A percentile compares a stretch with the other conserved stretches of the same genome.
These are phyloP conservation scores for Daubentonia madagascariensis DNA, from an alignment of 2,113 vertebrate genomes.

Conservation along the genomic window DNA sequence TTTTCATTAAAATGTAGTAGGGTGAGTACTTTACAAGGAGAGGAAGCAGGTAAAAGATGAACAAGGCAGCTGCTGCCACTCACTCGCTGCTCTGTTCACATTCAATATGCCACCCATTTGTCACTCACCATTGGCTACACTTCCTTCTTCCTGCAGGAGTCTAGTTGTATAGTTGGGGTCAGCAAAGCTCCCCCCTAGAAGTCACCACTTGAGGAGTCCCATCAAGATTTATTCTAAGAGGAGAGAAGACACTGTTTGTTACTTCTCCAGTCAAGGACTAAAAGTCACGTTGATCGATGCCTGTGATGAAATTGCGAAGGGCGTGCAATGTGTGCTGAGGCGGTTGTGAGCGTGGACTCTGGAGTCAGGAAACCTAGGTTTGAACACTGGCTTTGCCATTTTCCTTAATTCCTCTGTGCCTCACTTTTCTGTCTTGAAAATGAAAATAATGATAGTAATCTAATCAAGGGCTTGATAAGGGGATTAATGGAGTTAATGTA, in stretches of 20 bases:
- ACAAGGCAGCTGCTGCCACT: not conserved
- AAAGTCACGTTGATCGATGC: conserved; percentile 48
- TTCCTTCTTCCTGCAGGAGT: not conserved
- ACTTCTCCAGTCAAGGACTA: conserved; percentile 16
- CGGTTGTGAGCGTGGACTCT: not conserved
- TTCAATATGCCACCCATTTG: conserved; percentile 20
- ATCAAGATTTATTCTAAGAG: conserved; percentile 55
- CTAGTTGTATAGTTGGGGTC: conserved; percentile 32
- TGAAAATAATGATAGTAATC: not conserved
- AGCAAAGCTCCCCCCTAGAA: not conserved
- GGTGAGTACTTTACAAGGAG: not conserved
- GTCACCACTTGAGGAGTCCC: not conserved
- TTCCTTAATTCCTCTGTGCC: not conserved
- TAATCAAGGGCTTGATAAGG: not conserved
- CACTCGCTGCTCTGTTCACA: not conserved
- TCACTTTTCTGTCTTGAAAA: not conserved
- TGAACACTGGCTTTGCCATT: not conserved
- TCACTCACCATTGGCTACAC: not conserved
- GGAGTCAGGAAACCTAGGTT: too few species aligned
- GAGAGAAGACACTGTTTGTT: conserved; percentile 30
- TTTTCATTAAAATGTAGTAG: conserved; percentile 51
- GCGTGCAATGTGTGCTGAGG: not conserved
- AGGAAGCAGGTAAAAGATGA: conserved; percentile 27
- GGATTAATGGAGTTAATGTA: not conserved
- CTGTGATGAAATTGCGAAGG: not conserved